Evolutionary conservation across 2,888 invertebrate genomes (phyloP).

Genomic region (Xiphydria camelus): DNA sequence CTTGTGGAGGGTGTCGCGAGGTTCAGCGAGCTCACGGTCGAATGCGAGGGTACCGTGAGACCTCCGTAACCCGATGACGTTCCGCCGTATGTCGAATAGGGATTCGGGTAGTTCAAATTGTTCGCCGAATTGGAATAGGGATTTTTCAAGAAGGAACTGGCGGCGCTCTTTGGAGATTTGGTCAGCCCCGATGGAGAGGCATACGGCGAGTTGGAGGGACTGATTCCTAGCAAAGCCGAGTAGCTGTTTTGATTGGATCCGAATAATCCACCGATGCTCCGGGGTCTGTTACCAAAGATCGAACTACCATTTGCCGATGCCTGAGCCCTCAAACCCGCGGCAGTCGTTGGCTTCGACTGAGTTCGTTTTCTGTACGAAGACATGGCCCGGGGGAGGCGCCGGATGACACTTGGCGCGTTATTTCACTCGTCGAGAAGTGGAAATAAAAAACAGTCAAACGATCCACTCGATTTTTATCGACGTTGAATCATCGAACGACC

Average conservation of each 20-base stretch:
- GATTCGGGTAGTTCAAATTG: constrained; percentile 59
- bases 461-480: too few relatives aligned
- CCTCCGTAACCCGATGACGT: constrained; percentile 71
- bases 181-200: constrained; percentile 36
- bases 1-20: constrained; percentile 61
- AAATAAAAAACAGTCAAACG: too few relatives aligned
- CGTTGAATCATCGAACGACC: too few relatives aligned
- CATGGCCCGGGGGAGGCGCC: constrained; percentile 39
- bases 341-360: constrained; percentile 53
- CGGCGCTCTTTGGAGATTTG: constrained; percentile 31
- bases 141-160: constrained; percentile 41
- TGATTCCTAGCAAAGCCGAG: constrained; percentile 43
- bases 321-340: constrained; percentile 53
- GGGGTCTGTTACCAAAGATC: constrained; percentile 52
- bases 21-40: constrained; percentile 63
- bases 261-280: constrained; percentile 49
- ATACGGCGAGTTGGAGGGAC: constrained; percentile 40
- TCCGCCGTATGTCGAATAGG: constrained; percentile 64
- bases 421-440: too few relatives aligned
- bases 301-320: constrained; percentile 56
- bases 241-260: constrained; percentile 46
- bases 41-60: constrained; percentile 65
- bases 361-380: constrained; percentile 53
- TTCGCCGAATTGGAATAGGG: constrained; percentile 52
- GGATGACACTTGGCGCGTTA: too few relatives aligned